Evolutionary conservation across 2,888 invertebrate species (phyloP), one percentile per base, ranked within the genome.

Genomic region (Tricholauxania praeusta): DNA sequence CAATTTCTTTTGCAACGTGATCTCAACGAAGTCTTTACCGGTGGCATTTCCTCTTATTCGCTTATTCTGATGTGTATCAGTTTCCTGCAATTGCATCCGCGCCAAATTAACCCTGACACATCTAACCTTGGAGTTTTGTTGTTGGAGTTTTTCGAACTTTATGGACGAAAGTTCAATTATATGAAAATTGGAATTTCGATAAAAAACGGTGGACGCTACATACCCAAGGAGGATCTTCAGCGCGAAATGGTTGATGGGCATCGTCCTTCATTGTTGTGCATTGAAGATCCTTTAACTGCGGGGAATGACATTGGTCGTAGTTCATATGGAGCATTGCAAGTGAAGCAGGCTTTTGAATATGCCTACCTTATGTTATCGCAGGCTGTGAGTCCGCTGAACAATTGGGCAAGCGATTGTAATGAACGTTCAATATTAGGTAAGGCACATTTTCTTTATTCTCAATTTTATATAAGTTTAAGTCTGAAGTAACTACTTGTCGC

Each of bases 41-140:
- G 99, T 78, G 99, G 99, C 87, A 98, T 99, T 88, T 97, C 98
- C 80, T 99, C 98, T 75, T 99, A 99, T 90, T 97, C 98, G 85
- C 92, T 99, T 81, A 98, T 99, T 87, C 92, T 99, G 79, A 96
- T 99, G 95, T 96, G 97, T 87, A 96, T 99, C 88, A 97, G 97
- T 90, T 99, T 99, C 89, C 91, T 99, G 79, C 92, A 96, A 90
- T 89, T 96, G 85, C 97, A 98, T 89, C 96, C 96, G 74, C 90
- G 96, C 77, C 92, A 93, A 77, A 94, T 96, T 86, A 90, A 93
- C 68, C 90, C 91, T 55, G 90, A 91, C 79, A 84, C 82, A 77
- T 89, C 91, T 82, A 99, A 99, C 90, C 90, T 99, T 77, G 99
- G 98, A 72, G 96, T 97, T 76, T 89, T 98, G 82, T 90, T 99